Percentiles rank a stretch among this genome's conserved stretches.
These are phyloP conservation scores for Beaufortia kweichowensis DNA, from an alignment of 2,113 vertebrate species.

Conservation along the genomic window DNA sequence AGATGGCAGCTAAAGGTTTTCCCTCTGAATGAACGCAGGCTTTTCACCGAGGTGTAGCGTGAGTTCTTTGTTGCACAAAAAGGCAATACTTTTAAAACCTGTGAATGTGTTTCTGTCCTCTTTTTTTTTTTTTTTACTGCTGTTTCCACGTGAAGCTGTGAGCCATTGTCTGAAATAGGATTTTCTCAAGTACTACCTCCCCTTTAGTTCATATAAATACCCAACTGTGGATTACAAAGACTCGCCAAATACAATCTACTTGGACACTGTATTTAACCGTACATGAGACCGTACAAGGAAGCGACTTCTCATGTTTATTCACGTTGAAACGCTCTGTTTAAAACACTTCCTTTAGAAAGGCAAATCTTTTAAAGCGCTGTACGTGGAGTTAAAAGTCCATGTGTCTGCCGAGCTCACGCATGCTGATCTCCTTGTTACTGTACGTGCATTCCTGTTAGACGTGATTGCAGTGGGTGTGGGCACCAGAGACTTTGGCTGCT, in stretches of 20 bases:
- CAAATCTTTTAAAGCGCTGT: slow-evolving; percentile 5
- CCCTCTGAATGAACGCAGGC: slow-evolving; percentile 1
- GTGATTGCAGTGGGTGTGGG: slow-evolving; percentile 79
- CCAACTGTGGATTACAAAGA: slow-evolving; percentile 9
- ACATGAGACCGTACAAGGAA: background rate
- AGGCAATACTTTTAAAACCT: slow-evolving; percentile 58
- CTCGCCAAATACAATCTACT: slow-evolving; percentile 19
- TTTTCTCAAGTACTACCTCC: slow-evolving; percentile 70
- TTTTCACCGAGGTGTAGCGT: slow-evolving; percentile 18
- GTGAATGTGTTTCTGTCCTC: slow-evolving; percentile 64
- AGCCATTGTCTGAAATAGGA: slow-evolving; percentile 65
- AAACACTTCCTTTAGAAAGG: slow-evolving; percentile 25
- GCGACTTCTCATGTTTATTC: background rate
- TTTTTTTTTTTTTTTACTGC: slow-evolving; percentile 60
- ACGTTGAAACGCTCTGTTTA: background rate
- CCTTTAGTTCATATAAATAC: slow-evolving; percentile 52
- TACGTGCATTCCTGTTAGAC: slow-evolving; percentile 76
- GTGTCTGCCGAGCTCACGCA: slow-evolving; percentile 39
- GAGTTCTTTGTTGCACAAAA: slow-evolving; percentile 63
- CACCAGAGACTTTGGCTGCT: slow-evolving; percentile 75
- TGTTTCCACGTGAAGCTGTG: slow-evolving; percentile 75
- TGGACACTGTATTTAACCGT: background rate
- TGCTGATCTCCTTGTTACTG: slow-evolving; percentile 78
- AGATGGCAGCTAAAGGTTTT: slow-evolving; percentile 24
- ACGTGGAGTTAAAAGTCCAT: slow-evolving; percentile 27